Base-by-base conservation (phyloP, 2,797 vertebrate genomes). In the Nannoperca australis region DNA sequence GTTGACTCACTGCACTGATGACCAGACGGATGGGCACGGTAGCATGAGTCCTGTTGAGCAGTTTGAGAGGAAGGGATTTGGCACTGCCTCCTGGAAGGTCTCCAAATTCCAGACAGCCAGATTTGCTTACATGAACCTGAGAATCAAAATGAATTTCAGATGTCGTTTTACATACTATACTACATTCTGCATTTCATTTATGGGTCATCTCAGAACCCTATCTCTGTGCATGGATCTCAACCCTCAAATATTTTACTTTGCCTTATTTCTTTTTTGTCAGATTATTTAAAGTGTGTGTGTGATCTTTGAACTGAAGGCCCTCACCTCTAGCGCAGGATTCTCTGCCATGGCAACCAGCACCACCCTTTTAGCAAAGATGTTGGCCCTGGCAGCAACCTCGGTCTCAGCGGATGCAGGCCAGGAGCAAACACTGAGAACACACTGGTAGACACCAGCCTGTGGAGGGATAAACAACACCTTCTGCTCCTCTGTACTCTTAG, bases 391-490 rank as follows among this genome's bases (percentile, higher is more conserved):
- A 1, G 96, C 79, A 11, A 95, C 90, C 70, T 97, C 96, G 0
- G 94, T 68, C 75, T 98, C 97, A n/a, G 97, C 95, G 50, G 97
- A 96, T 14, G 97, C 96, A 0, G 97, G 97, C 97, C 97, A 99
- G n/a, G 98, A 99, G 14, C 96, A 96, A 79, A 99, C 94, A 85
- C 93, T 96, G 70, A 99, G 95, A 30, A 96, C 88, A 82, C 95
- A 98, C 85, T 97, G 96, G 91, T 97, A 99, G 87, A 99, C 91
- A 1, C 98, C 98, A 4, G 96, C 76, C 79, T 85, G 88, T 2
- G 95, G 96, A 11, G 98, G 97, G 55, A 99, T 91, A 73, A 99
- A 97, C 83, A 99, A 91, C 69, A 99, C 92, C 92, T 97, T 98
- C 93, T 99, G 93, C 34, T 99, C 97, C 47, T 98, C 97, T 47